phyloP scores from a whole-genome alignment of 2,797 vertebrate species.

The Anguilla obscura region DNA sequence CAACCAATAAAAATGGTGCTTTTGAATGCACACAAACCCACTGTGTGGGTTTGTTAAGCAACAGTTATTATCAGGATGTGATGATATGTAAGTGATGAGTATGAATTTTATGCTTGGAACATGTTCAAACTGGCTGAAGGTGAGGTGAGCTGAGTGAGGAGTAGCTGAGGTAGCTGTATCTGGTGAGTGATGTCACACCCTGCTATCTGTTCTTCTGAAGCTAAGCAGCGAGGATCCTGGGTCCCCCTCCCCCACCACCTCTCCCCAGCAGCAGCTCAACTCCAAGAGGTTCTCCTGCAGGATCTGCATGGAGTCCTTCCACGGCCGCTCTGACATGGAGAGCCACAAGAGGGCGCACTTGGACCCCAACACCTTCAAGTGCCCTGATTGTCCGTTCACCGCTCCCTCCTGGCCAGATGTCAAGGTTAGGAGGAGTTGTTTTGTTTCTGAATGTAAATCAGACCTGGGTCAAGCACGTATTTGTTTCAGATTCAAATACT shows the following conservation, averaged over 20 bases:
- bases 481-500: too few relatives aligned
- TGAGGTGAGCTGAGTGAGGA: background rate
- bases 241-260: conserved; percentile 66
- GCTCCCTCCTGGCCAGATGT: conserved; percentile 89
- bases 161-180: background rate
- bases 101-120: background rate
- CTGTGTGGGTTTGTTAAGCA: background rate
- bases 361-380: conserved; percentile 91
- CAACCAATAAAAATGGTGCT: too few relatives aligned
- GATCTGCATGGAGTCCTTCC: conserved; percentile 91
- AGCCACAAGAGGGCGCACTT: conserved; percentile 97
- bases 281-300: conserved; percentile 94
- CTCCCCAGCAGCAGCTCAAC: conserved; percentile 57
- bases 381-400: conserved; percentile 89
- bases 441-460: background rate
- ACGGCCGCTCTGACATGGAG: conserved; percentile 95
- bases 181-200: conserved; percentile 16
- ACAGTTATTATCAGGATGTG: too few relatives aligned
- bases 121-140: background rate
- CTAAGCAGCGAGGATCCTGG: conserved; percentile 76
- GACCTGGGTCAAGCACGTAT: too few relatives aligned
- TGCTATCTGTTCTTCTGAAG: conserved; percentile 53
- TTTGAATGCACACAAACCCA: too few relatives aligned
- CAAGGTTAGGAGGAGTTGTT: conserved; percentile 67
- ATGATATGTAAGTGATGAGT: background rate